Percentiles rank a stretch among this genome's conserved stretches.
These are phyloP conservation scores for Pygocentrus nattereri DNA, from an alignment of 2,797 vertebrate species.

Conservation along the genomic window DNA sequence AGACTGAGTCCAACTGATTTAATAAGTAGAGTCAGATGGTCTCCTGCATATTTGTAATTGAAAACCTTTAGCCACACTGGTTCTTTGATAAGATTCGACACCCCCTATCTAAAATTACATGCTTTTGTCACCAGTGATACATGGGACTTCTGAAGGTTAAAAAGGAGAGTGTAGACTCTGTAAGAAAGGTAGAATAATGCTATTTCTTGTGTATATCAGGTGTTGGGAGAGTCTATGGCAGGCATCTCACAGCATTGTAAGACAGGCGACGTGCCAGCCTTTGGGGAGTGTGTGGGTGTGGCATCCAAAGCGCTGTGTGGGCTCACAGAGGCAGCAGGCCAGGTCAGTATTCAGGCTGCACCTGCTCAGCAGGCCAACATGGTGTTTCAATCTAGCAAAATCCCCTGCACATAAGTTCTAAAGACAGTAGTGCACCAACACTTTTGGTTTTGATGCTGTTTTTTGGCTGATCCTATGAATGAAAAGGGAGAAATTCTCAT, in stretches of 20 bases:
- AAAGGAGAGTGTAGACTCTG: neutral
- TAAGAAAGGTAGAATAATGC: neutral
- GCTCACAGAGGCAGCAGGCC: conserved; percentile 94
- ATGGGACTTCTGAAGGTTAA: neutral
- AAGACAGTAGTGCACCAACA: neutral
- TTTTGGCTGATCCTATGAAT: neutral
- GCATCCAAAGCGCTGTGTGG: conserved; percentile 97
- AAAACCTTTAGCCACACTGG: no score
- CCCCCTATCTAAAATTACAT: no score
- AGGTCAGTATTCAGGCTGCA: conserved; percentile 82
- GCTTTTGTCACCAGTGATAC: neutral
- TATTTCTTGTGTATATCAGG: conserved; percentile 71
- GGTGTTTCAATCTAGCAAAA: neutral
- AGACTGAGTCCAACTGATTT: no score
- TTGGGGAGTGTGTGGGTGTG: conserved; percentile 94
- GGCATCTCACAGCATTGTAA: conserved; percentile 98
- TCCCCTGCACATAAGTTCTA: neutral
- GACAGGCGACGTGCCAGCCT: conserved; percentile 91
- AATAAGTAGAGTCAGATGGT: no score
- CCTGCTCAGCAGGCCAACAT: neutral
- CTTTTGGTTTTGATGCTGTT: neutral
- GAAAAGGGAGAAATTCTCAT: neutral
- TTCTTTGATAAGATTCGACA: no score
- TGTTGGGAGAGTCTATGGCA: conserved; percentile 97
- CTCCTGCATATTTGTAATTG: no score